Percentiles rank a stretch among this genome's conserved stretches.
These are phyloP conservation scores for Fregetta grallaria DNA, from an alignment of 2,113 vertebrate genomes.

Conservation along the genomic window DNA sequence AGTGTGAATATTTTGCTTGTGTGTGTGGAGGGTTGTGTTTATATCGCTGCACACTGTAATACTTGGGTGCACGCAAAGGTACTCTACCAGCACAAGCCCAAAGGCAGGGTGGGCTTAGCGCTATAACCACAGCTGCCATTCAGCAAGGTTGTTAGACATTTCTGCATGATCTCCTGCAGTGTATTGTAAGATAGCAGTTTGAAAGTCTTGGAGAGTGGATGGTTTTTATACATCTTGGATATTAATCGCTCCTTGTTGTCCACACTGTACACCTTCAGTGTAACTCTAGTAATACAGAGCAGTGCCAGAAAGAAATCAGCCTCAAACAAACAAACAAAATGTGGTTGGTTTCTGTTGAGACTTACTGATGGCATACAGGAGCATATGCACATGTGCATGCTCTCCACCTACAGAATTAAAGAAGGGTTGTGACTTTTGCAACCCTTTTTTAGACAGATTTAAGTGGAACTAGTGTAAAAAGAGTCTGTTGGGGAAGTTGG, in stretches of 20 bases:
- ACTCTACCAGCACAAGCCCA: background rate
- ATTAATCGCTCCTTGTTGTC: background rate
- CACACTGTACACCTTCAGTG: background rate
- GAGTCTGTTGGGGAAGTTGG: background rate
- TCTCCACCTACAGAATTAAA: background rate
- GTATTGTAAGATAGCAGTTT: background rate
- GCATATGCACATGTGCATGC: background rate
- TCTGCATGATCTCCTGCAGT: background rate
- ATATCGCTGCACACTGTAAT: background rate
- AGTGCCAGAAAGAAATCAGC: background rate
- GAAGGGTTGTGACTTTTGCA: background rate
- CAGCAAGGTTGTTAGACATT: background rate
- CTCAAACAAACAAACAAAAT: background rate
- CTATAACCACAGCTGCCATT: background rate
- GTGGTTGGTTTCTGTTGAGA: background rate
- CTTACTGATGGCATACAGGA: background rate
- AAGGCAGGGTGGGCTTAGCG: background rate
- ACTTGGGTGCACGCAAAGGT: no score
- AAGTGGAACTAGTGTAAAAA: background rate
- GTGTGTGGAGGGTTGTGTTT: background rate
- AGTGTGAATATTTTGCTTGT: background rate
- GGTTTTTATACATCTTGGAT: background rate
- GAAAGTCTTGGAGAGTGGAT: background rate
- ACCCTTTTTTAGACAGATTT: background rate
- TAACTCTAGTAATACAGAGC: background rate